phyloP scores from a whole-genome alignment of 2,888 invertebrate species.

The Pachycephus smyrnensis region DNA sequence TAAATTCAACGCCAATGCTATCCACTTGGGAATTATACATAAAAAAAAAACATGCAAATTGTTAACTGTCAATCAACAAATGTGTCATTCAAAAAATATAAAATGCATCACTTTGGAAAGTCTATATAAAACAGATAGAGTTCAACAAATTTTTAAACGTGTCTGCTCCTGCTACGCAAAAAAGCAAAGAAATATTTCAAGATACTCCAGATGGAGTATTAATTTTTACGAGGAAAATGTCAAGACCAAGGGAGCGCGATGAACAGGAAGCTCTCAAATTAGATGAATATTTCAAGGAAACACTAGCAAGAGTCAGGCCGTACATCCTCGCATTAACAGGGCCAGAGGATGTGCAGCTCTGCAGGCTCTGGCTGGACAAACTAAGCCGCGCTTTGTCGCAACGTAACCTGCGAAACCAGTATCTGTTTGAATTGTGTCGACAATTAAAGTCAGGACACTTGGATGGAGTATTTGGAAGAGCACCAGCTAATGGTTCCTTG shows the following conservation, averaged over 20 bases:
- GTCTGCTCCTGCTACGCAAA: background rate
- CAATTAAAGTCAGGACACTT: conserved; percentile 49
- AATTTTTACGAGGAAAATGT: conserved; percentile 33
- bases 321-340: conserved; percentile 41
- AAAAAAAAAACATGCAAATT: background rate
- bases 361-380: conserved; percentile 56
- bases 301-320: conserved; percentile 43
- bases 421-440: conserved; percentile 50
- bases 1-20: background rate
- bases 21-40: background rate
- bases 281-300: conserved; percentile 52
- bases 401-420: conserved; percentile 52
- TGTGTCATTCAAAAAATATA: background rate
- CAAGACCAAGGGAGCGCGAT: conserved; percentile 38
- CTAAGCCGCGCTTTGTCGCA: conserved; percentile 45
- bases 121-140: conserved; percentile 13
- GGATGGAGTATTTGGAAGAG: conserved; percentile 42
- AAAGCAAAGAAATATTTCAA: background rate
- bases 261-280: conserved; percentile 46
- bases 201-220: background rate
- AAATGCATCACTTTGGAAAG: background rate
- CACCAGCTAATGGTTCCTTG: conserved; percentile 48
- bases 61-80: background rate
- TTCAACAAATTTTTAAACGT: conserved; percentile 3
- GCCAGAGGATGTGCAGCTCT: conserved; percentile 41